Conservation (phyloP, 2,797 vertebrate species). For the Onychomys leucogaster region DNA sequence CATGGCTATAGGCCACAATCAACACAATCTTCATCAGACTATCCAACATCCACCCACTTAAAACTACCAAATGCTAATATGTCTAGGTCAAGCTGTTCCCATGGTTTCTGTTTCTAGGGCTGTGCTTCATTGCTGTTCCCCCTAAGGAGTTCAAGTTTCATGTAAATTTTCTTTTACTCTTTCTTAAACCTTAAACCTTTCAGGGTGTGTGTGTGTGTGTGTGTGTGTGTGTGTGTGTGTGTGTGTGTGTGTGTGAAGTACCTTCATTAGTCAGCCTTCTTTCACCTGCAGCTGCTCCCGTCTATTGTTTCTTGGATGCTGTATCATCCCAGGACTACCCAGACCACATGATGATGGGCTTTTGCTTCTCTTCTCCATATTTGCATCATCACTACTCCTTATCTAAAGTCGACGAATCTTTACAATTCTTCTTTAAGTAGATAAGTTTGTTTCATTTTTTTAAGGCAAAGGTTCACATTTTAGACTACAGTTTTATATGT, state of each 20-base stretch:
- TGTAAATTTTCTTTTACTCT: neutral
- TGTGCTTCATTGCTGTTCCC: neutral
- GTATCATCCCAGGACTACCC: neutral
- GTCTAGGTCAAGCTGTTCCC: neutral
- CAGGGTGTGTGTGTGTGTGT: neutral
- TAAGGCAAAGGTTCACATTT: neutral
- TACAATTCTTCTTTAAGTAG: conserved; percentile 10
- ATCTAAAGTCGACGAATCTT: neutral
- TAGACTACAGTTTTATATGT: neutral
- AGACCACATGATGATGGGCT: neutral
- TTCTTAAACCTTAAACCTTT: neutral
- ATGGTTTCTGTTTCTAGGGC: neutral
- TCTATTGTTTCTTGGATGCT: neutral
- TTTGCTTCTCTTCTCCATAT: neutral
- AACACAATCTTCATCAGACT: no score
- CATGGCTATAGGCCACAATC: no score
- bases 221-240: neutral
- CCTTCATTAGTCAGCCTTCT: neutral
- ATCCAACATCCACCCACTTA: neutral
- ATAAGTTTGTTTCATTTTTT: neutral
- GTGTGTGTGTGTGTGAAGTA: neutral
- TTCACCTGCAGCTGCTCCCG: neutral
- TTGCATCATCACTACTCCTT: neutral
- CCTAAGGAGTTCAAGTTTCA: neutral
- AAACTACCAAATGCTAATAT: neutral